Evolutionary conservation across 2,113 vertebrate genomes (phyloP).

Genomic region (Elgaria multicarinata): DNA sequence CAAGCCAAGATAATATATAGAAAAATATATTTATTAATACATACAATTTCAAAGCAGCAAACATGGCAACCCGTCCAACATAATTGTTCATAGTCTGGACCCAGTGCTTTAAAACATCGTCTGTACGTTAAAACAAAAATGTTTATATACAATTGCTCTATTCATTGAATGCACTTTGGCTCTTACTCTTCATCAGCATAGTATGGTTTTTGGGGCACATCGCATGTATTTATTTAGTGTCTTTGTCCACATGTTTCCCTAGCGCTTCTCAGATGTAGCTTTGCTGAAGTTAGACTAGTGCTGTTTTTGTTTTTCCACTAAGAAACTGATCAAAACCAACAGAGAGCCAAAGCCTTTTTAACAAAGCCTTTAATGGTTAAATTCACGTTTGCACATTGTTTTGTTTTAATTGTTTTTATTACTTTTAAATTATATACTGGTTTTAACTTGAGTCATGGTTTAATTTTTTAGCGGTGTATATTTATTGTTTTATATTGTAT

Average conservation of each 20-base stretch:
- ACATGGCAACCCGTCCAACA: not conserved
- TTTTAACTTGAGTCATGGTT: too few relatives aligned
- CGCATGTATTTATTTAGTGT: not conserved
- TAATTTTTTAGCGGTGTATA: too few relatives aligned
- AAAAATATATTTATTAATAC: not conserved
- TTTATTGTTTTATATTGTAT: too few relatives aligned
- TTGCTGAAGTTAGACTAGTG: not conserved
- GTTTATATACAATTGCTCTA: not conserved
- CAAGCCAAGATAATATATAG: not conserved
- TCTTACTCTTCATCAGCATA: not conserved
- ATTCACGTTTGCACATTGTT: too few relatives aligned
- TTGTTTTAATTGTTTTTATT: too few relatives aligned
- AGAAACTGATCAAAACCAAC: not conserved
- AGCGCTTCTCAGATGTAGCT: not conserved
- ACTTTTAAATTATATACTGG: too few relatives aligned
- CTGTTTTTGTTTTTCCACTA: not conserved
- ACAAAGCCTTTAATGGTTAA: too few relatives aligned
- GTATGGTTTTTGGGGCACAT: not conserved
- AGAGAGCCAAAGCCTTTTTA: not conserved
- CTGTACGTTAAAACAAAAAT: not conserved
- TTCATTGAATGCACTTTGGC: not conserved
- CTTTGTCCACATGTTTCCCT: not conserved
- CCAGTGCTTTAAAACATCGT: not conserved
- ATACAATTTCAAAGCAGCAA: not conserved
- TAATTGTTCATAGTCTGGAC: not conserved